Percentiles rank a stretch among this genome's conserved stretches.
Conservation (phyloP, 2,113 vertebrate genomes). For the Pomatostomus ruficeps region DNA sequence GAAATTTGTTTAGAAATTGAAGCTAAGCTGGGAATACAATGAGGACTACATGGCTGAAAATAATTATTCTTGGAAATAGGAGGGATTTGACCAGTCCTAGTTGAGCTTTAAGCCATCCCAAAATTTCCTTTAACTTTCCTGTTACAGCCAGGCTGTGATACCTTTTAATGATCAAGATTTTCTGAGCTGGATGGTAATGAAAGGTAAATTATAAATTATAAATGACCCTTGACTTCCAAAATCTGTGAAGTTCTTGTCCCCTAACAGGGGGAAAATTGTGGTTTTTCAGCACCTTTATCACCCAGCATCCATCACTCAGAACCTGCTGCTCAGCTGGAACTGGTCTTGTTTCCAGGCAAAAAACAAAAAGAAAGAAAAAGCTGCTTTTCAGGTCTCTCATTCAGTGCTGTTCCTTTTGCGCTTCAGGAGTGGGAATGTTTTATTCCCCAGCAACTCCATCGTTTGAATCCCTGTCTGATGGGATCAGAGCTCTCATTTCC, state of each 20-base stretch:
- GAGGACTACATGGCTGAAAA: neutral
- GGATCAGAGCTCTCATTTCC: neutral
- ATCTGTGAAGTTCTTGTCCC: neutral
- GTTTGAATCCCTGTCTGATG: neutral
- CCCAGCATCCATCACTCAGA: neutral
- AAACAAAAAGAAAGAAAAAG: neutral
- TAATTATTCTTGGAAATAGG: neutral
- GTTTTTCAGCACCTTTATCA: neutral
- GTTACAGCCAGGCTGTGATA: neutral
- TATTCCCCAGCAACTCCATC: neutral
- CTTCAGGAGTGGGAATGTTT: neutral
- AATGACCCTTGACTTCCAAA: neutral
- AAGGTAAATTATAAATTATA: neutral
- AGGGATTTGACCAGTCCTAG: neutral
- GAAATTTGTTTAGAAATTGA: neutral
- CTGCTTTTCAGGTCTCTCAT: neutral
- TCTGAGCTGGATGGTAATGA: neutral
- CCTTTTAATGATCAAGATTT: neutral
- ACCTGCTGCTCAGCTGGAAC: neutral
- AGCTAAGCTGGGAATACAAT: neutral
- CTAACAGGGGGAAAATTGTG: neutral
- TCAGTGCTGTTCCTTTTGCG: neutral
- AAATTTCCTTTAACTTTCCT: neutral
- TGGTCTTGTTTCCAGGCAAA: neutral
- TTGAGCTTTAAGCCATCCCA: neutral